phyloP scores from a whole-genome alignment of 2,797 vertebrate genomes.

The Melanotaenia maccullochi region DNA sequence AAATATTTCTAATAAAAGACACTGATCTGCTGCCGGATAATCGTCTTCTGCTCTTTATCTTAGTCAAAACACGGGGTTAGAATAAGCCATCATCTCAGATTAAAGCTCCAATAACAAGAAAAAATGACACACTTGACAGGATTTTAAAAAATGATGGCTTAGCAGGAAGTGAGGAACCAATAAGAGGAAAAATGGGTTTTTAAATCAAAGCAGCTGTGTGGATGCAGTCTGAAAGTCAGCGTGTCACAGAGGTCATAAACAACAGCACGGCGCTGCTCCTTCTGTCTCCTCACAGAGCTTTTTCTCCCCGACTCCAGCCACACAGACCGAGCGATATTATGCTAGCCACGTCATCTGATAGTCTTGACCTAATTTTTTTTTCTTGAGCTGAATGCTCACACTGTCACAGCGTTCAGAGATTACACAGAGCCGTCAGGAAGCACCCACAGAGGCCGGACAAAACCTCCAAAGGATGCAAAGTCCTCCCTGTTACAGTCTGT shows the following conservation, averaged over 20 bases:
- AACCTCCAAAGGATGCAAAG: constrained; percentile 39
- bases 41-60: not conserved
- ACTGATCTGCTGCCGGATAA: no score
- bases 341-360: constrained; percentile 26
- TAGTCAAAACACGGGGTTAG: not conserved
- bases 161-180: not conserved
- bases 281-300: constrained; percentile 24
- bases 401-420: constrained; percentile 24
- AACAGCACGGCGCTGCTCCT: not conserved
- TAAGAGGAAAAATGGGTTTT: not conserved
- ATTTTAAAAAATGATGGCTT: not conserved
- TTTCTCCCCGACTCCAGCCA: constrained; percentile 50
- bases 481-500: constrained; percentile 44
- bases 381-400: constrained; percentile 24
- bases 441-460: constrained; percentile 20
- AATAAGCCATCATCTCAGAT: no score
- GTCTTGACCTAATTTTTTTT: constrained; percentile 43
- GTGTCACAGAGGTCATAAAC: not conserved
- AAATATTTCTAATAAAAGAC: not conserved
- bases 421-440: constrained; percentile 11
- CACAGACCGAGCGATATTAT: constrained; percentile 1
- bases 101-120: not conserved
- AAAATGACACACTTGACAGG: not conserved
- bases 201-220: not conserved
- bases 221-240: not conserved